Evolutionary conservation across 2,888 invertebrate genomes (phyloP).

Genomic region (Pegoplata infirma): DNA sequence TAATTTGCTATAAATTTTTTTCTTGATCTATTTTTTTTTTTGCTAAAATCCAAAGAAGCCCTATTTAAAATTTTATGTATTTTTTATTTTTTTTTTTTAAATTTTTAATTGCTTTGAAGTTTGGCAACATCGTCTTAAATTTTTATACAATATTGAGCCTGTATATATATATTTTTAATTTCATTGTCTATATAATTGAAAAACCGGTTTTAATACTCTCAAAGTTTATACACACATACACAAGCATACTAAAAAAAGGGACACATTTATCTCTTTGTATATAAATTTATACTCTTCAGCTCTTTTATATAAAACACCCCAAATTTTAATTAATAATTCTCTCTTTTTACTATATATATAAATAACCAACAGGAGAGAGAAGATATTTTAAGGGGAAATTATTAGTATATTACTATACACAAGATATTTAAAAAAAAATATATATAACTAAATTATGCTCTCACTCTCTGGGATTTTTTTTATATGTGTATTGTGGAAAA

Average conservation of each 20-base stretch:
- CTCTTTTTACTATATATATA: background rate
- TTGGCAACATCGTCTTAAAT: constrained; percentile 40
- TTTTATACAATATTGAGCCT: constrained; percentile 39
- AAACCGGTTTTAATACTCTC: constrained; percentile 44
- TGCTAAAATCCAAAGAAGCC: background rate
- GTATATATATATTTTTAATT: constrained; percentile 20
- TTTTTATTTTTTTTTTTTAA: too few species aligned
- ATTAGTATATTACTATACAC: background rate
- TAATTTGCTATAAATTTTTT: background rate
- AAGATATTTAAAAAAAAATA: background rate
- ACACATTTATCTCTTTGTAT: constrained; percentile 19
- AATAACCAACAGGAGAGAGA: background rate
- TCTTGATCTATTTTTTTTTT: too few species aligned
- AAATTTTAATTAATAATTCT: background rate
- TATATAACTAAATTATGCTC: background rate
- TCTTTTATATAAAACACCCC: constrained; percentile 8
- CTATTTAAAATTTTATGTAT: constrained; percentile 4
- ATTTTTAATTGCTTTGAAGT: constrained; percentile 31
- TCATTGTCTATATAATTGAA: constrained; percentile 43
- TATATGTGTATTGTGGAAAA: background rate
- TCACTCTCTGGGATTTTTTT: background rate
- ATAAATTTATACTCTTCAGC: background rate
- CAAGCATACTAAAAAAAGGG: constrained; percentile 27
- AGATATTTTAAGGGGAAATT: constrained; percentile 31
- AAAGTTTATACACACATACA: constrained; percentile 12